phyloP scores from a whole-genome alignment of 2,113 vertebrate genomes.

The Macaca mulatta region DNA sequence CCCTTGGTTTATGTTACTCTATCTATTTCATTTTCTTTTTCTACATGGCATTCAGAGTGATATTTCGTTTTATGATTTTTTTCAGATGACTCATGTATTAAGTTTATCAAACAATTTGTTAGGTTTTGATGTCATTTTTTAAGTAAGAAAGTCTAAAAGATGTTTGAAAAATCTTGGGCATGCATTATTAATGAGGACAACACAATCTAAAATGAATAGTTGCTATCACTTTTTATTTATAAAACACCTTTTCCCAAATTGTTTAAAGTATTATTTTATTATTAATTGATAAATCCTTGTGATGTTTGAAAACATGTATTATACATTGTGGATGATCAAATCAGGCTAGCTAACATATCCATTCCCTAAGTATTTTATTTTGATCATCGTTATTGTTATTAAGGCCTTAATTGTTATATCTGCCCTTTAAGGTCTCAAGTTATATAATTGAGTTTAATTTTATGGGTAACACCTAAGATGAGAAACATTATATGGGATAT shows the following conservation, averaged over 20 bases:
- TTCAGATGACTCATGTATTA: slow-evolving; percentile 2
- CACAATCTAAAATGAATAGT: background rate
- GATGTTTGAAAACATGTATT: background rate
- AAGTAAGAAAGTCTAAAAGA: background rate
- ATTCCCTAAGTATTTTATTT: background rate
- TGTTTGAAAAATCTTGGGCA: background rate
- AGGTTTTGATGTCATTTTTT: background rate
- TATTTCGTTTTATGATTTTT: slow-evolving; percentile 67
- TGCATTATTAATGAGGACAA: background rate
- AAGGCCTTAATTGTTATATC: background rate
- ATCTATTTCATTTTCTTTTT: slow-evolving; percentile 68
- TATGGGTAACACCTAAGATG: background rate
- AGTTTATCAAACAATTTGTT: background rate
- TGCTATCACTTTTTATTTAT: background rate
- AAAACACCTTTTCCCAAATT: background rate
- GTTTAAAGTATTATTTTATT: background rate
- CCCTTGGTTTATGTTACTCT: slow-evolving; percentile 68
- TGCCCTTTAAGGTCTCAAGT: background rate
- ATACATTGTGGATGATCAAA: background rate
- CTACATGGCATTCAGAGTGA: slow-evolving; percentile 67
- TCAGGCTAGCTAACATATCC: background rate
- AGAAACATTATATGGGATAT: background rate
- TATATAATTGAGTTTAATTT: background rate
- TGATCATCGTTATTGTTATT: background rate
- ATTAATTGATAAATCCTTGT: background rate